Evolutionary conservation across 2,113 vertebrate species (phyloP).

Genomic region (Psilopsiagon aymara): DNA sequence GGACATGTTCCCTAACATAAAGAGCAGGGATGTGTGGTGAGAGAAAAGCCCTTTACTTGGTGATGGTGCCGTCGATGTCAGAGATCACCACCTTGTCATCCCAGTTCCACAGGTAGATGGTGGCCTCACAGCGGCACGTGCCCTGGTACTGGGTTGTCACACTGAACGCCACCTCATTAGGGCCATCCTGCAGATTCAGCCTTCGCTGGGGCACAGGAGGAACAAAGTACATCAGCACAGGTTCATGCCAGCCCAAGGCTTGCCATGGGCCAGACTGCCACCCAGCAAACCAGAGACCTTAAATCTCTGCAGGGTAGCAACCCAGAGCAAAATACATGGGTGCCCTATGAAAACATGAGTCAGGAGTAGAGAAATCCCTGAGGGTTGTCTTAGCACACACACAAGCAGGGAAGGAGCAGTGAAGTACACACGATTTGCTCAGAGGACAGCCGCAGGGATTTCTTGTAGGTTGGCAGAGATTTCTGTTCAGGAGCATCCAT

Average conservation of each 20-base stretch:
- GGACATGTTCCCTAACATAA: not conserved
- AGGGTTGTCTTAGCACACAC: not conserved
- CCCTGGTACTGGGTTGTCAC: slow-evolving; percentile 97
- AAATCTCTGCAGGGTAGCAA: not conserved
- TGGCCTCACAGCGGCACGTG: slow-evolving; percentile 91
- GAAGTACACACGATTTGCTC: slow-evolving; percentile 85
- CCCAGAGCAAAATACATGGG: not conserved
- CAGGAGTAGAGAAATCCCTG: not conserved
- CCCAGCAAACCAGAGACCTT: not conserved
- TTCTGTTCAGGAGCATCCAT: not conserved
- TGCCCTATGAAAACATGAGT: not conserved
- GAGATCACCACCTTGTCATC: slow-evolving; percentile 92
- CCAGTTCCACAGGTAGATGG: slow-evolving; percentile 96
- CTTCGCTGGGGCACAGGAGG: slow-evolving; percentile 66
- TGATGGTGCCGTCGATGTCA: slow-evolving; percentile 96
- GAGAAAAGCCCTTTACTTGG: slow-evolving; percentile 81
- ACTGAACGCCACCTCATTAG: slow-evolving; percentile 90
- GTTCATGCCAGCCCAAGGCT: not conserved
- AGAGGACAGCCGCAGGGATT: slow-evolving; percentile 89
- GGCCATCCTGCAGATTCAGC: slow-evolving; percentile 88
- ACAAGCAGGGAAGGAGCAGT: not conserved
- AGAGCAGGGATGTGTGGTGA: not conserved
- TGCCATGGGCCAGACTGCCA: not conserved
- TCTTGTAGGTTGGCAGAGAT: slow-evolving; percentile 77
- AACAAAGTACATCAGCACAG: not conserved